Evolutionary conservation across 2,797 vertebrate species (phyloP).

Genomic region (Nasua narica): DNA sequence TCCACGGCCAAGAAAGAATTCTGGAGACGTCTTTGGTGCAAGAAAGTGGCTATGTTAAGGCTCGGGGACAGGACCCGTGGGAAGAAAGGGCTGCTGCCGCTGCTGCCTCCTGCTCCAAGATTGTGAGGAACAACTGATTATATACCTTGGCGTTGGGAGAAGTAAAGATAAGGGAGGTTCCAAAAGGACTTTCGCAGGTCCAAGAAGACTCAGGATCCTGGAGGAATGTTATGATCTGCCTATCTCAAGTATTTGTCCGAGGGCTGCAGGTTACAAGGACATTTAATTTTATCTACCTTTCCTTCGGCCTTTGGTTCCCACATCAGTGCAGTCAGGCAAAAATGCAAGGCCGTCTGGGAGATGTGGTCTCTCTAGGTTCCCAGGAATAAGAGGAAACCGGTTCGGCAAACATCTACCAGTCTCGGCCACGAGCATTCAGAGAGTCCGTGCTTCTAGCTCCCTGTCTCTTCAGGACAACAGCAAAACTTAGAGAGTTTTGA

Average conservation of each 20-base stretch:
- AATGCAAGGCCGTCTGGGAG: background rate
- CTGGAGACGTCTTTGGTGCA: background rate
- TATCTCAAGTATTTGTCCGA: background rate
- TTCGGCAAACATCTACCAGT: background rate
- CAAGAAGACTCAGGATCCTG: background rate
- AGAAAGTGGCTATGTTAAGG: background rate
- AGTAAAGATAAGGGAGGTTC: background rate
- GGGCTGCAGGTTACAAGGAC: background rate
- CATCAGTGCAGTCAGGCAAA: background rate
- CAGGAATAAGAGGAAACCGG: background rate
- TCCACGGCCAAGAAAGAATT: background rate
- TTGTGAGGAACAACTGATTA: background rate
- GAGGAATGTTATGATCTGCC: background rate
- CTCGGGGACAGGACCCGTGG: background rate
- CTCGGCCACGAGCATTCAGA: background rate
- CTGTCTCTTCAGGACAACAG: background rate
- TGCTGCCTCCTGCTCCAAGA: background rate
- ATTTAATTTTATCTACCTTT: background rate
- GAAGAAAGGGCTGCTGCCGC: background rate
- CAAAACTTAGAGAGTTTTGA: background rate
- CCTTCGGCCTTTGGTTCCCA: background rate
- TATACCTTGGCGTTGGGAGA: background rate
- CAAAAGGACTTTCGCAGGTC: background rate
- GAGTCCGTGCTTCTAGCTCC: background rate
- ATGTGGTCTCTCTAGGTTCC: background rate